Base-by-base conservation (phyloP, 1,140 invertebrate genomes). In the Sitophilus oryzae region DNA sequence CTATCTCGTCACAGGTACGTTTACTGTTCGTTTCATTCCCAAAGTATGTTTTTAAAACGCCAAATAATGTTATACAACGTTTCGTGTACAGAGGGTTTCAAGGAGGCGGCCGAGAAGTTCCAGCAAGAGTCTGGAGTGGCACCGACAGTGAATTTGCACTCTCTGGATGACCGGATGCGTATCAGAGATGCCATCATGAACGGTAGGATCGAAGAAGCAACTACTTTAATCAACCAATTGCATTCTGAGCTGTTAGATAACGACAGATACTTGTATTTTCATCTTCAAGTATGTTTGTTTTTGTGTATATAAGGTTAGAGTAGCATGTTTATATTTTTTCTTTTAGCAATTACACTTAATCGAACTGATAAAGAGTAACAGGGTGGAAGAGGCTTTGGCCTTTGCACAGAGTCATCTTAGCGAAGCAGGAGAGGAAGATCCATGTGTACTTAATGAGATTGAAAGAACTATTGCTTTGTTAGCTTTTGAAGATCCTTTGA, bases 101-200 rank as follows among this genome's bases (percentile, higher is more conserved):
- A 98, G 74, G 95, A 98, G 74, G 95, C 95, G 19, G 95, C 95
- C 0, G 89, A 98, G 66, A 97, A 95, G 72, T 98, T 98, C 73
- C 86, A 94, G 71, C 80, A 89, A 65, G 96, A 98, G 73, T 93
- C 93, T 9, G 93, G 93, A 8, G 80, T 96, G 0, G 83, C 84
- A 40, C 89, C 92, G 6, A 82, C 85, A 2, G 83, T 95, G 11
- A 89, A 98, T 59, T 77, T 96, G 22, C 89, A 88, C 66, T 89
- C 89, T 0, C 71, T 98, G 52, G 93, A 97, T 68, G 89, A 97
- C 65, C 78, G 96, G 61, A 97, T 98, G 64, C 82, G 88, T 68
- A 97, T 99, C 40, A 77, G 95, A 21, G 91, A 96, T 71, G 91
- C 93, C 0, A 93, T 98, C 50, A 92, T 97, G 71, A 86, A 83